Conservation (phyloP, 1,140 invertebrate genomes). For the Ptiloglossa arizonensis region DNA sequence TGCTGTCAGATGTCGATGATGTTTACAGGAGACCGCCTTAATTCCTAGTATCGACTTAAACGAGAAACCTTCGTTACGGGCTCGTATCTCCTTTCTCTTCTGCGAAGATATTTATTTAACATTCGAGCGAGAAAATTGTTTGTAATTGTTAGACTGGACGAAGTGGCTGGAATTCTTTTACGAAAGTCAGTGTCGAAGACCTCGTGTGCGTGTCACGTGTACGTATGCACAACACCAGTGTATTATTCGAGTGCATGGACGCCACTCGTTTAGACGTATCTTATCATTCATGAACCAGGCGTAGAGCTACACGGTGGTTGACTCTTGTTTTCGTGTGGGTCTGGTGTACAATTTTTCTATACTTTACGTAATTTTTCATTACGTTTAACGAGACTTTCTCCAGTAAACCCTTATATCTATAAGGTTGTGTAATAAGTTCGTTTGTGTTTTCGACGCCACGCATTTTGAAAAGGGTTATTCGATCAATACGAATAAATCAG, state of each 20-base stretch:
- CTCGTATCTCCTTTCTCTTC: conserved; percentile 1
- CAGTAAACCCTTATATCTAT: too few species aligned
- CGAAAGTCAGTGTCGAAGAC: not conserved
- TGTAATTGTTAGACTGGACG: not conserved
- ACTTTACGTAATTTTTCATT: too few species aligned
- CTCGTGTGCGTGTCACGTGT: too few species aligned
- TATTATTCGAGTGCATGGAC: not conserved
- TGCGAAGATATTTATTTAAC: conserved; percentile 36
- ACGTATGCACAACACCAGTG: not conserved
- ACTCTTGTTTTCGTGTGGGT: too few species aligned
- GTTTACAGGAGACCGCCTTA: conserved; percentile 4
- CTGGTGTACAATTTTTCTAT: too few species aligned
- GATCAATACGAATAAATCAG: too few species aligned
- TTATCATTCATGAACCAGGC: conserved; percentile 14
- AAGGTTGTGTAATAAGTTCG: too few species aligned
- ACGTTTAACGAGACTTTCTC: too few species aligned
- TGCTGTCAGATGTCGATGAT: not conserved
- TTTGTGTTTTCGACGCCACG: too few species aligned
- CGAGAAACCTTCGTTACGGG: not conserved
- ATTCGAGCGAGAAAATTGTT: not conserved
- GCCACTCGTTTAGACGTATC: conserved; percentile 4
- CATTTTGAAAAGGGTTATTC: too few species aligned
- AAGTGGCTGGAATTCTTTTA: not conserved
- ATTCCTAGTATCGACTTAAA: conserved; percentile 33
- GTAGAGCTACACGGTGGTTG: too few species aligned